Percentiles rank a stretch among this genome's conserved stretches.
Conservation (phyloP, 2,113 vertebrate species). For the Rafetus swinhoei region DNA sequence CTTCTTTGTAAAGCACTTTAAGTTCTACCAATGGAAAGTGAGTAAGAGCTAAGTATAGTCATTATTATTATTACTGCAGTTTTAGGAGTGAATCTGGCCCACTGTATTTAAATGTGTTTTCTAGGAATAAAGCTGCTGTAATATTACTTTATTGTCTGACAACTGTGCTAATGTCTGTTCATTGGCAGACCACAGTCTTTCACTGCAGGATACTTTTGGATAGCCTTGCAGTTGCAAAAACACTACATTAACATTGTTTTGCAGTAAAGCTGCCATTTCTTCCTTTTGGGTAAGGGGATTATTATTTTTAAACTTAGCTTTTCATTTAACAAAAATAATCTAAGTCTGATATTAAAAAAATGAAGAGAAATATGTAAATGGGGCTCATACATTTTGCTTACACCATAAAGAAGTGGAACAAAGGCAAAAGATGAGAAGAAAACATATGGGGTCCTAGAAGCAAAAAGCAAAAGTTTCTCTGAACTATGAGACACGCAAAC, state of each 20-base stretch:
- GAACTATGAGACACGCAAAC: not conserved
- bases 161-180: not conserved
- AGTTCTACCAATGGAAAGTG: not conserved
- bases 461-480: not conserved
- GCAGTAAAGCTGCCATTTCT: not conserved
- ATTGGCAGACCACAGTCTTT: not conserved
- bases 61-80: not conserved
- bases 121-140: not conserved
- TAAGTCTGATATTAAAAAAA: not conserved
- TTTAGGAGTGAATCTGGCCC: not conserved
- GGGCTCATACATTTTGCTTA: not conserved
- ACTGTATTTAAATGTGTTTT: not conserved
- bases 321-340: not conserved
- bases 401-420: not conserved
- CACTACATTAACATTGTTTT: not conserved
- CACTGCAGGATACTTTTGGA: not conserved
- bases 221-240: not conserved
- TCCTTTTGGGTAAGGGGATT: not conserved
- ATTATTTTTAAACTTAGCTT: not conserved
- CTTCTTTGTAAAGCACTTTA: not conserved
- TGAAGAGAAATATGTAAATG: not conserved
- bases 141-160: not conserved
- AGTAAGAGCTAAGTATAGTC: not conserved
- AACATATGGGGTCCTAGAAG: not conserved
- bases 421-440: not conserved